These are phyloP conservation scores for Vanessa tameamea DNA, from an alignment of 1,140 invertebrate genomes.

Conservation along the genomic window DNA sequence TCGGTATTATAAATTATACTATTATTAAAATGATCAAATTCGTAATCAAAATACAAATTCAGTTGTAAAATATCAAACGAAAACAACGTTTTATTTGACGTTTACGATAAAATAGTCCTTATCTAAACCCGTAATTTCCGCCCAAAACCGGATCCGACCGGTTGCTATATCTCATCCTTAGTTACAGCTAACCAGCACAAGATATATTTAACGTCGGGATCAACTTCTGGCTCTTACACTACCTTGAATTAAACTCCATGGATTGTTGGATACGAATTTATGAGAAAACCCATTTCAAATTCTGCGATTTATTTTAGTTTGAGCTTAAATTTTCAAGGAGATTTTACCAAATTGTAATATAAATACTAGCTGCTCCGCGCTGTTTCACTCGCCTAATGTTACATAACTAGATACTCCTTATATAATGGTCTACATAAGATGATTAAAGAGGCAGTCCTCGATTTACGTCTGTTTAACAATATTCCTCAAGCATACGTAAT, in stretches of 20 bases:
- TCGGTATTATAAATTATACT: no score
- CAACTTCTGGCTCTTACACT: slow-evolving; percentile 29
- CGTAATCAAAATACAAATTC: no score
- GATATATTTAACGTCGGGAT: slow-evolving; percentile 33
- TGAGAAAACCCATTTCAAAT: slow-evolving; percentile 11
- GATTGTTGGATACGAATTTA: slow-evolving; percentile 18
- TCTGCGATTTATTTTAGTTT: not conserved
- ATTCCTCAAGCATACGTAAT: no score
- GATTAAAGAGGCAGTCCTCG: no score
- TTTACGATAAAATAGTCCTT: slow-evolving; percentile 1
- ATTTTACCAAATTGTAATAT: no score
- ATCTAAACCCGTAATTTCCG: slow-evolving; percentile 14
- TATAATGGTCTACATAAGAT: no score
- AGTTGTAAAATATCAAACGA: not conserved
- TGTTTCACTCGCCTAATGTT: no score
- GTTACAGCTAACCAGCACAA: slow-evolving; percentile 23
- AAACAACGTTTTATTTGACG: not conserved
- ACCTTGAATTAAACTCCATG: slow-evolving; percentile 20
- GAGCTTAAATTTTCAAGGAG: no score
- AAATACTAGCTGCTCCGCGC: no score
- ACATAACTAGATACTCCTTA: no score
- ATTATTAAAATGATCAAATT: no score
- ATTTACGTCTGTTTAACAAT: no score
- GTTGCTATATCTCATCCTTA: slow-evolving; percentile 25
- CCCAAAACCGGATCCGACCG: slow-evolving; percentile 5